A percentile compares a stretch with the other conserved stretches of the same genome.
Evolutionary conservation across 2,113 vertebrate species (phyloP).

Genomic region (human): GRCh38 chr13:87945001-87945500

Average conservation of each 20-base stretch:
- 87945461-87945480: background rate
- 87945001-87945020: background rate
- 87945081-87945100: background rate
- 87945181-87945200: background rate
- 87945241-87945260: background rate
- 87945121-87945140: background rate
- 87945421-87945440: background rate
- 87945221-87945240: background rate
- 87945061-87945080: background rate
- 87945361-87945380: background rate
- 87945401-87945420: background rate
- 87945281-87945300: background rate
- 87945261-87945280: background rate
- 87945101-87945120: background rate
- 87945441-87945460: too few relatives aligned
- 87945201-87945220: background rate
- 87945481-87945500: background rate
- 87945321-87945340: background rate
- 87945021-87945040: background rate
- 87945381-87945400: accelerated
- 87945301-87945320: background rate
- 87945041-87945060: background rate
- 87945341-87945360: background rate
- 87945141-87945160: background rate
- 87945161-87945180: background rate